A percentile compares a stretch with the other conserved stretches of the same genome.
Conservation (phyloP, 2,113 vertebrate genomes). For the Puntigrus tetrazona region DNA sequence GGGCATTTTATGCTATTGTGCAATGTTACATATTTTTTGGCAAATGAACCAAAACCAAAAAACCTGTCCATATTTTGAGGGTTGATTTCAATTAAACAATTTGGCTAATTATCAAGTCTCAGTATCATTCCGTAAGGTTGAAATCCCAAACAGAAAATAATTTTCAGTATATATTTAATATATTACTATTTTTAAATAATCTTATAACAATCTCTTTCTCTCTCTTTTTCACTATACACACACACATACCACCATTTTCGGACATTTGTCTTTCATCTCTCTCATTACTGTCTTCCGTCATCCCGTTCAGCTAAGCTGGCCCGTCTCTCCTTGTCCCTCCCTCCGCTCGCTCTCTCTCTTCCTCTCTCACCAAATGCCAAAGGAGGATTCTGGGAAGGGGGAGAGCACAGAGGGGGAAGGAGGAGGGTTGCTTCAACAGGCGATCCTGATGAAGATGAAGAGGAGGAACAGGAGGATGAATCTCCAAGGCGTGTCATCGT, state of each 20-base stretch:
- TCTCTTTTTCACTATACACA: not conserved
- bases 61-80: not conserved
- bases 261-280: constrained; percentile 3
- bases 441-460: constrained; percentile 82
- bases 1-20: not conserved
- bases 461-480: constrained; percentile 83
- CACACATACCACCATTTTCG: not conserved
- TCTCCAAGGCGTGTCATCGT: constrained; percentile 82
- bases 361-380: constrained; percentile 78
- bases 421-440: constrained; percentile 74
- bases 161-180: too few species aligned
- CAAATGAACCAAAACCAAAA: not conserved
- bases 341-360: constrained; percentile 83
- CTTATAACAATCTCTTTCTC: not conserved
- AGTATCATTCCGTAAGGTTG: not conserved
- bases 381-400: constrained; percentile 80
- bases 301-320: constrained; percentile 81
- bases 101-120: not conserved
- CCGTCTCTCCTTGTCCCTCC: constrained; percentile 86
- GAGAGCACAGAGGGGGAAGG: constrained; percentile 71
- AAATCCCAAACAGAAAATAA: too few species aligned
- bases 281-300: constrained; percentile 27
- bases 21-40: not conserved
- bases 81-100: not conserved
- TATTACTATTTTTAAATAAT: not conserved